These are phyloP conservation scores for Trissolcus basalis DNA, from an alignment of 1,140 invertebrate species.

Conservation along the genomic window DNA sequence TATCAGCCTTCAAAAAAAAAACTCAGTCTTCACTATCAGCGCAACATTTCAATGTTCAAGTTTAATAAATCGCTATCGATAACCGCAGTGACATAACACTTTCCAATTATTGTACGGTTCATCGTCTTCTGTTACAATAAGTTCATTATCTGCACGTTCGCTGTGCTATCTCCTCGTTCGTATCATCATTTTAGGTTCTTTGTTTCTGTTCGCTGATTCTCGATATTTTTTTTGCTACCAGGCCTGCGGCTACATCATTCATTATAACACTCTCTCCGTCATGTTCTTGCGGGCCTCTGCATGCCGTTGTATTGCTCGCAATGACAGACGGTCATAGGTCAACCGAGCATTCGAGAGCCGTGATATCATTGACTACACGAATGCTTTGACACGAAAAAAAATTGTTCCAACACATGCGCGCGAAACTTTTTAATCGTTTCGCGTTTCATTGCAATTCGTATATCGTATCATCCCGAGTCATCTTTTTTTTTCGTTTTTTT, in stretches of 20 bases:
- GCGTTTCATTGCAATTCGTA: neutral
- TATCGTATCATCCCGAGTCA: neutral
- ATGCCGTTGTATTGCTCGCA: slow-evolving; percentile 60
- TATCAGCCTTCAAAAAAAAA: slow-evolving; percentile 31
- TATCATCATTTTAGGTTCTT: slow-evolving; percentile 46
- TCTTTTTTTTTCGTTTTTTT: no score
- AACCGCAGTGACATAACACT: slow-evolving; percentile 44
- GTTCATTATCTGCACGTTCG: slow-evolving; percentile 56
- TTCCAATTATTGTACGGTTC: slow-evolving; percentile 59
- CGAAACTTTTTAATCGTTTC: slow-evolving; percentile 14
- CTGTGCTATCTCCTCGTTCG: slow-evolving; percentile 49
- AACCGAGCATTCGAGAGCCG: slow-evolving; percentile 59
- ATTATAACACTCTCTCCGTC: slow-evolving; percentile 70
- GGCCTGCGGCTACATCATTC: slow-evolving; percentile 65
- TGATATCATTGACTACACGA: slow-evolving; percentile 62
- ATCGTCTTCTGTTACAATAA: slow-evolving; percentile 59
- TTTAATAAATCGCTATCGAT: slow-evolving; percentile 26
- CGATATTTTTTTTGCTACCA: slow-evolving; percentile 43
- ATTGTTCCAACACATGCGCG: slow-evolving; percentile 25
- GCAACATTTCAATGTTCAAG: no score
- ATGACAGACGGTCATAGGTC: slow-evolving; percentile 65
- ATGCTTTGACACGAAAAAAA: slow-evolving; percentile 46
- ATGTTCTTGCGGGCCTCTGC: slow-evolving; percentile 64
- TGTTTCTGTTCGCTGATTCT: slow-evolving; percentile 42
- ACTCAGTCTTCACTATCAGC: slow-evolving; percentile 20